phyloP scores from a whole-genome alignment of 2,888 invertebrate species.

The Drosophila macrospina region DNA sequence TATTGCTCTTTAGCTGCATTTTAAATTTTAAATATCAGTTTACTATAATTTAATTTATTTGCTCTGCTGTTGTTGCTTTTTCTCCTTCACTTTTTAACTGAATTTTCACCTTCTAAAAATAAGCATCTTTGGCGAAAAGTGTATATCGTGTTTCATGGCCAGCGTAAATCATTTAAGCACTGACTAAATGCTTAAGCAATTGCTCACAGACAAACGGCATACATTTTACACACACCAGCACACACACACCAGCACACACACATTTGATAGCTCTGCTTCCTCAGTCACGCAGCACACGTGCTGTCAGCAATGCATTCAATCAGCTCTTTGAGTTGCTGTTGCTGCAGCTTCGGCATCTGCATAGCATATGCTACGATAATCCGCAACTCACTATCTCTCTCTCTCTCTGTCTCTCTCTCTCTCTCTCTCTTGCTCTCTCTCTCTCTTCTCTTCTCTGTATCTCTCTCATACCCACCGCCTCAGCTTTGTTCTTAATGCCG shows the following conservation, averaged over 20 bases:
- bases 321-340: constrained; percentile 8
- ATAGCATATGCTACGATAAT: constrained; percentile 31
- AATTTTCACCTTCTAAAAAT: constrained; percentile 42
- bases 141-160: constrained; percentile 50
- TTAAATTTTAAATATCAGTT: background rate
- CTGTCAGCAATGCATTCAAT: constrained; percentile 29
- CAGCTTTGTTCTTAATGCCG: constrained; percentile 45
- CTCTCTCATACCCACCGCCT: constrained; percentile 5
- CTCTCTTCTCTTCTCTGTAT: background rate
- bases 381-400: background rate
- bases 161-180: constrained; percentile 29
- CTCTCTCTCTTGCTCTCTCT: background rate
- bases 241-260: too few species aligned
- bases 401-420: background rate
- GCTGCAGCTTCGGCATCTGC: constrained; percentile 16
- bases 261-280: too few species aligned
- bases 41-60: background rate
- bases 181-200: constrained; percentile 22
- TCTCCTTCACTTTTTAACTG: too few species aligned
- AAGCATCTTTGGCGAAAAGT: constrained; percentile 25
- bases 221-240: background rate
- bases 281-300: constrained; percentile 28
- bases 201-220: background rate
- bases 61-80: background rate
- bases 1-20: too few species aligned